phyloP scores from a whole-genome alignment of 2,797 vertebrate species.

The Loris lydekkerianus region DNA sequence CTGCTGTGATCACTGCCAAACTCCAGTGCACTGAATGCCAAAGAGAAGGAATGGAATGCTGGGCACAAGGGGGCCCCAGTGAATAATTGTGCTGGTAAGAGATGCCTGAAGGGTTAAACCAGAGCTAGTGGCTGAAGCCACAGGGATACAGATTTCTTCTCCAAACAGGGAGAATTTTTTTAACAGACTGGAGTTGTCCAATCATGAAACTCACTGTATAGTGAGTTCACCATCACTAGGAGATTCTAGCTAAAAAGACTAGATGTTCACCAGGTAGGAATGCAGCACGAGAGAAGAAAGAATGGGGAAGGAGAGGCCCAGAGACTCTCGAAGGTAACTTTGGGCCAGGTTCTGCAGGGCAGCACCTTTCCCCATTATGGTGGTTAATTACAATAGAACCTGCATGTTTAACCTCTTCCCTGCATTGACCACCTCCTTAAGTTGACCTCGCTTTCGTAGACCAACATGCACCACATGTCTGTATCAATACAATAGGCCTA shows the following conservation, averaged over 20 bases:
- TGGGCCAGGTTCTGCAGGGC: neutral
- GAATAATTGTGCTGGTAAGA: constrained; percentile 40
- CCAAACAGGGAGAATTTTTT: constrained; percentile 29
- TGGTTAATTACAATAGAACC: neutral
- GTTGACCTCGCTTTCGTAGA: too few relatives aligned
- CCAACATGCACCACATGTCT: too few relatives aligned
- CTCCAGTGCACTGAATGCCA: neutral
- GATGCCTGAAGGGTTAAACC: neutral
- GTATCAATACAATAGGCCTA: too few relatives aligned
- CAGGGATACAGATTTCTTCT: constrained; percentile 36
- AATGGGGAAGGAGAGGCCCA: neutral
- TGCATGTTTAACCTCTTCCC: too few relatives aligned
- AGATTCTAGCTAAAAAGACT: neutral
- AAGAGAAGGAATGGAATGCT: constrained; percentile 10
- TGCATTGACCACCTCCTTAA: too few relatives aligned
- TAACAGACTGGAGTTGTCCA: constrained; percentile 13
- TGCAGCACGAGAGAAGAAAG: neutral
- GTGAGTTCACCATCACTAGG: neutral
- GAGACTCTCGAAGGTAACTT: neutral
- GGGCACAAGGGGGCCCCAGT: neutral
- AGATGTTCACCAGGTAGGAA: neutral
- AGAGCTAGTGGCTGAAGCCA: constrained; percentile 18
- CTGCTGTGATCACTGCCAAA: neutral
- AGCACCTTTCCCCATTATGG: neutral
- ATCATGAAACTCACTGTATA: neutral